A percentile compares a stretch with the other conserved stretches of the same genome.
These are phyloP conservation scores for Ia io DNA, from an alignment of 2,113 vertebrate genomes.

Conservation along the genomic window DNA sequence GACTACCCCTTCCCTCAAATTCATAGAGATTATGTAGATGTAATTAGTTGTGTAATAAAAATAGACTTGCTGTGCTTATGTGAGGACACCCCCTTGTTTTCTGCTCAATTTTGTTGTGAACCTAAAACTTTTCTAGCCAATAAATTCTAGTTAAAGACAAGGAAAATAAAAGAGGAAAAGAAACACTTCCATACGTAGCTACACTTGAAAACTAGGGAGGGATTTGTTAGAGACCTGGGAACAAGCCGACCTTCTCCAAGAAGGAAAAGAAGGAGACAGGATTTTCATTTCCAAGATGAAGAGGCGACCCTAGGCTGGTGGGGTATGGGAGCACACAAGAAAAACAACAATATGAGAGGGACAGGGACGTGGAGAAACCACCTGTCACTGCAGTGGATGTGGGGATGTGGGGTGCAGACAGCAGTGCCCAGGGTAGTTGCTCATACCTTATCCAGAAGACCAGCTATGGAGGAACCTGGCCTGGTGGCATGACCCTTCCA, in stretches of 20 bases:
- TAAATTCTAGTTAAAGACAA: background rate
- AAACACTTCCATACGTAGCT: background rate
- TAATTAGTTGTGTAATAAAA: background rate
- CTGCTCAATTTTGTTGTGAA: background rate
- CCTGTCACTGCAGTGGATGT: background rate
- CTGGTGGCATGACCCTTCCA: background rate
- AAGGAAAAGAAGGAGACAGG: background rate
- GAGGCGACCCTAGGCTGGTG: background rate
- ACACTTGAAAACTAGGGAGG: background rate
- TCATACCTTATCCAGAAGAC: background rate
- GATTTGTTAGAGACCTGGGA: background rate
- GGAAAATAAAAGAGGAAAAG: background rate
- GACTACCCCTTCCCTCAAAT: background rate
- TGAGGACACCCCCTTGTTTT: background rate
- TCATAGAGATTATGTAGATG: background rate
- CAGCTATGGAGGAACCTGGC: background rate
- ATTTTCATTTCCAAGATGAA: background rate
- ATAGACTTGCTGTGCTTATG: background rate
- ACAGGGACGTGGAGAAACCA: fast-evolving
- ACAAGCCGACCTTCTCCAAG: background rate
- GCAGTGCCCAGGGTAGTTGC: background rate
- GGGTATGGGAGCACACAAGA: background rate
- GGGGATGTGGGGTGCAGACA: background rate
- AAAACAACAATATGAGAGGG: fast-evolving
- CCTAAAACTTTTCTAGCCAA: background rate